Evolutionary conservation across 2,797 vertebrate genomes (phyloP), one percentile per base, ranked within the genome.

Genomic region (Pitangus sulphuratus): DNA sequence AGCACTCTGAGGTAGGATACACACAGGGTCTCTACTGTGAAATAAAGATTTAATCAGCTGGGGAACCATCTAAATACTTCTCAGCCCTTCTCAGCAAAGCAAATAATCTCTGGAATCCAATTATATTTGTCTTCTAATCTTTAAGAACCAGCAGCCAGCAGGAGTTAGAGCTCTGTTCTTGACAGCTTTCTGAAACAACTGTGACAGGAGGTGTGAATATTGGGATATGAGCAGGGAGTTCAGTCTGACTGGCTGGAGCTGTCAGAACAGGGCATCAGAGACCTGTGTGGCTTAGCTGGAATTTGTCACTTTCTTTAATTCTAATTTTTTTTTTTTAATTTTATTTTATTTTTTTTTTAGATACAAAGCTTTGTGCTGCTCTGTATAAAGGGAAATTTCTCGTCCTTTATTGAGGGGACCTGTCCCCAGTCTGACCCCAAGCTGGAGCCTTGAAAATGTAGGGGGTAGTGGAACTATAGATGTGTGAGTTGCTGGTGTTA

Each of bases 51-150:
- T 93, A 86, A 82, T 95, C 95, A 70, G 69, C 48, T 50, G 12
- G 48, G 62, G 65, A 77, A 56, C 89, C 79, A 48, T 89, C 94
- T 94, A 91, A 96, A 92, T 69, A 53, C 94, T 94, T 86, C 66
- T 93, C 35, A 93, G 61, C 69, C 87, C 56, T 93, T 92, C 84
- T 86, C 6, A 11, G 74, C 1, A 18, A 84, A 93, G 91, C 56
- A 90, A 90, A 76, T 96, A 94, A 96, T 97, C 95, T 94, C 74
- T 91, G 76, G 80, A 95, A 96, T 96, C 96, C 91, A 96, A 93
- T 96, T 96, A 95, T 90, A 96, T 91, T 94, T 93, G 94, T 93
- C 92, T 95, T 78, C 82, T 92, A 96, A 95, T 94, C 94, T 93
- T 83, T 88, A 92, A 84, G 91, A 96, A 76, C 58, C 58, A 86